These are phyloP conservation scores for Andrena dorsata DNA, from an alignment of 2,888 invertebrate genomes.

Conservation along the genomic window DNA sequence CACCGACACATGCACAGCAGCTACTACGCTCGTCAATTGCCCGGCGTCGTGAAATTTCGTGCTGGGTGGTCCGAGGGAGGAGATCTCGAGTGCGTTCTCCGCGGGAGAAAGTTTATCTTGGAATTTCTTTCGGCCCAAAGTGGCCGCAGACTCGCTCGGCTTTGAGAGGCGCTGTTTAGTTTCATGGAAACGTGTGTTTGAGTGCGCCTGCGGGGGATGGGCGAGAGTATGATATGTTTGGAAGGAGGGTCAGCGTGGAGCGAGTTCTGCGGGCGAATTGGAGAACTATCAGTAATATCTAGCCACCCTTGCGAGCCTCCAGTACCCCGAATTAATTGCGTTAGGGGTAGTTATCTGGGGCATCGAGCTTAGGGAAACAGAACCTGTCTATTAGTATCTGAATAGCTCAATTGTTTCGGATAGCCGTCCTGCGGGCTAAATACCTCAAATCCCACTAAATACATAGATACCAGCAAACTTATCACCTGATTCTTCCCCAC, in stretches of 20 bases:
- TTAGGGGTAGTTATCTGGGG: slow-evolving; percentile 1
- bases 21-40: slow-evolving; percentile 2
- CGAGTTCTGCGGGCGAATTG: background rate
- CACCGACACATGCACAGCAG: background rate
- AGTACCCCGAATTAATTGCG: slow-evolving; percentile 9
- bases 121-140: slow-evolving; percentile 21
- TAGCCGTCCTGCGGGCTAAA: background rate
- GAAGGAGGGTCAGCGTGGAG: slow-evolving; percentile 9
- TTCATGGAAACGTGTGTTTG: slow-evolving; percentile 2
- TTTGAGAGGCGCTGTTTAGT: slow-evolving; percentile 24
- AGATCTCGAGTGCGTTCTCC: slow-evolving; percentile 10
- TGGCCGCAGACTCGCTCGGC: slow-evolving; percentile 5
- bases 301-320: slow-evolving; percentile 2
- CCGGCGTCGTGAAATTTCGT: slow-evolving; percentile 27
- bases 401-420: background rate
- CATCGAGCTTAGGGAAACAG: background rate
- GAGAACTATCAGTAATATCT: slow-evolving; percentile 5
- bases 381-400: background rate
- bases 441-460: background rate
- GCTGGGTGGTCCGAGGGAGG: slow-evolving; percentile 30
- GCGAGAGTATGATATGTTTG: slow-evolving; percentile 1
- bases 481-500: background rate
- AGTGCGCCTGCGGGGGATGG: background rate
- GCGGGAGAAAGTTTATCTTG: slow-evolving; percentile 26
- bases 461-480: background rate